A percentile compares a stretch with the other conserved stretches of the same genome.
These are phyloP conservation scores for Chiloscyllium plagiosum DNA, from an alignment of 2,113 vertebrate species.

Conservation along the genomic window DNA sequence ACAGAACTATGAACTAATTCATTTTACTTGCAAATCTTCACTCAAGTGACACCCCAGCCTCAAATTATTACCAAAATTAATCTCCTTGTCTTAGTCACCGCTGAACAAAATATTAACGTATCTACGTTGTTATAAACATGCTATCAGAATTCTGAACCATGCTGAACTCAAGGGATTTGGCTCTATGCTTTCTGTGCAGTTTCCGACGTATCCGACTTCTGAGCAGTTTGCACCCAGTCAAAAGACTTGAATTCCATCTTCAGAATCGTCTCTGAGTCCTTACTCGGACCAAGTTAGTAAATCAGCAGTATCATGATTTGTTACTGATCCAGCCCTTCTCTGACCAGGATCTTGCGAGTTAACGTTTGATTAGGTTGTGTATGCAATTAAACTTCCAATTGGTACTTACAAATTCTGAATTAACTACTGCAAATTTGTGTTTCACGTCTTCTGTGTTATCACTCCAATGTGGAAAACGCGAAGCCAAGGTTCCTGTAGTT, in stretches of 20 bases:
- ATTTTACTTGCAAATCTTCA: neutral
- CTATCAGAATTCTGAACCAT: neutral
- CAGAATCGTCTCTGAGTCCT: neutral
- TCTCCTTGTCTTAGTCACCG: neutral
- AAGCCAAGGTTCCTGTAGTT: neutral
- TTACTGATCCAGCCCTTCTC: neutral
- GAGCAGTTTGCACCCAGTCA: neutral
- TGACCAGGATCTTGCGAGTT: neutral
- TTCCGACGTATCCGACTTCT: neutral
- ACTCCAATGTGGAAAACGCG: too few relatives aligned
- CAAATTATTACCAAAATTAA: neutral
- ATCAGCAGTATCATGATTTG: neutral
- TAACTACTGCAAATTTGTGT: too few relatives aligned
- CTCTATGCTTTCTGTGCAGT: too few relatives aligned
- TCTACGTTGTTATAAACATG: rapidly evolving
- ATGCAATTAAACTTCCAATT: too few relatives aligned
- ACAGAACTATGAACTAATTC: neutral
- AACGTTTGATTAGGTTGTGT: neutral
- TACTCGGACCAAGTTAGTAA: neutral
- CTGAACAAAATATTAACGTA: neutral
- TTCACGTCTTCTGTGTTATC: too few relatives aligned
- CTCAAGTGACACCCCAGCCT: neutral
- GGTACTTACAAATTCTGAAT: too few relatives aligned
- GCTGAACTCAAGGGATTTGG: neutral
- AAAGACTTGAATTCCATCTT: neutral